Evolutionary conservation across 2,797 vertebrate species (phyloP).

Genomic region (Notolepis coatsorum): DNA sequence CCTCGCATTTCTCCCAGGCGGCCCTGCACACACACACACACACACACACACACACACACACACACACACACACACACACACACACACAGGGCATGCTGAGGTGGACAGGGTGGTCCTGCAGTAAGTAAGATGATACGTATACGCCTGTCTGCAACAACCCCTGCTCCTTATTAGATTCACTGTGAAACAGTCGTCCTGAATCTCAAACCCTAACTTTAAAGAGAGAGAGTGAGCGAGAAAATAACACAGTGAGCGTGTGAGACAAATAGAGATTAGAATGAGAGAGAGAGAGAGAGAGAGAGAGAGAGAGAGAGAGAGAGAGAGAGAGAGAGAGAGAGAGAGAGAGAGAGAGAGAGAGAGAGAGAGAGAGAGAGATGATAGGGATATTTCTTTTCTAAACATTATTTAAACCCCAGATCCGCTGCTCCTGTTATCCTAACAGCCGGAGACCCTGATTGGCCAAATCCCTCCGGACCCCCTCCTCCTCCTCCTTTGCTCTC

Average conservation of each 20-base stretch:
- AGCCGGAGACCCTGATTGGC: slow-evolving; percentile 2
- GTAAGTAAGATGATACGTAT: too few species aligned
- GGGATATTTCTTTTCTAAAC: slow-evolving; percentile 15
- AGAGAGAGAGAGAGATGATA: neutral
- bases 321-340: neutral
- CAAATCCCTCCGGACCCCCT: slow-evolving; percentile 26
- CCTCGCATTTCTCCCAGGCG: too few species aligned
- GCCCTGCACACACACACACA: too few species aligned
- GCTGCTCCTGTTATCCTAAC: slow-evolving; percentile 3
- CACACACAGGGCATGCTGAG: too few species aligned
- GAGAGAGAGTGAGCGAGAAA: slow-evolving; percentile 5
- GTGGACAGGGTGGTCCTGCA: too few species aligned
- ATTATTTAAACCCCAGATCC: slow-evolving; percentile 17
- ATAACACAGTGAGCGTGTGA: slow-evolving; percentile 10
- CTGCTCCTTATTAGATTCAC: too few species aligned
- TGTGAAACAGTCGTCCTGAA: too few species aligned
- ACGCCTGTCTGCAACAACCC: too few species aligned
- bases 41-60: too few species aligned
- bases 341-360: neutral
- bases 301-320: neutral
- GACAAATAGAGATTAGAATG: neutral
- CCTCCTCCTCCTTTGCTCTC: slow-evolving; percentile 18
- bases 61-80: too few species aligned
- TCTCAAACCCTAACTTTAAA: too few species aligned
- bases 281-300: neutral